Conservation (phyloP, 2,113 vertebrate species). For the Rallus limicola region DNA sequence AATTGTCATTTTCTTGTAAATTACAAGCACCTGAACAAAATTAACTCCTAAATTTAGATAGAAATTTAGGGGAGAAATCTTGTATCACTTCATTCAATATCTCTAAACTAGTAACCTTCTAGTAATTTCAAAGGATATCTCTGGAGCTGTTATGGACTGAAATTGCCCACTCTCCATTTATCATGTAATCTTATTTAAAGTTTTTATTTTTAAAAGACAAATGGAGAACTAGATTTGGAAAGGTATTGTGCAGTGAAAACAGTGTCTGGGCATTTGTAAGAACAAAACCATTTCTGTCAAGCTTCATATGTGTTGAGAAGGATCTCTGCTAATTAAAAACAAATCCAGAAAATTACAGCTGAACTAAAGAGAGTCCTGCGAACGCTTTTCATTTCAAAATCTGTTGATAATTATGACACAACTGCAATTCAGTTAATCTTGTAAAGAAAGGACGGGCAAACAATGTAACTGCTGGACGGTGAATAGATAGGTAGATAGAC, state of each 20-base stretch:
- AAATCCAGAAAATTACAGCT: constrained; percentile 31
- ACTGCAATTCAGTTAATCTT: not conserved
- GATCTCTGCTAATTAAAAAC: constrained; percentile 26
- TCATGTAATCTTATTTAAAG: not conserved
- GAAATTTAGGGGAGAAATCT: not conserved
- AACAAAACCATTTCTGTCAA: not conserved
- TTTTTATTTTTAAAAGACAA: not conserved
- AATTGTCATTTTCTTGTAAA: not conserved
- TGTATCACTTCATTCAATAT: not conserved
- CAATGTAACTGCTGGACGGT: not conserved
- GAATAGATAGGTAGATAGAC: not conserved
- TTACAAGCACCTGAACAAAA: not conserved
- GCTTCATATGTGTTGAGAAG: not conserved
- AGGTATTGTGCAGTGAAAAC: not conserved
- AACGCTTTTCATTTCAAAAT: constrained; percentile 21
- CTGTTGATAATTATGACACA: constrained; percentile 4
- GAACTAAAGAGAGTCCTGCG: not conserved
- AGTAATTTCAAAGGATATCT: not conserved
- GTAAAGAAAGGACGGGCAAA: not conserved
- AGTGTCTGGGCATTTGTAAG: not conserved
- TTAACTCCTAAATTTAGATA: not conserved
- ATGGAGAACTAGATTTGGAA: not conserved
- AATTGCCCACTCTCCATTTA: not conserved
- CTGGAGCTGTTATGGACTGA: not conserved
- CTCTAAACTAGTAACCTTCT: not conserved